Base-by-base conservation (phyloP, 2,888 invertebrate species). In the Phymatocera aterrima region DNA sequence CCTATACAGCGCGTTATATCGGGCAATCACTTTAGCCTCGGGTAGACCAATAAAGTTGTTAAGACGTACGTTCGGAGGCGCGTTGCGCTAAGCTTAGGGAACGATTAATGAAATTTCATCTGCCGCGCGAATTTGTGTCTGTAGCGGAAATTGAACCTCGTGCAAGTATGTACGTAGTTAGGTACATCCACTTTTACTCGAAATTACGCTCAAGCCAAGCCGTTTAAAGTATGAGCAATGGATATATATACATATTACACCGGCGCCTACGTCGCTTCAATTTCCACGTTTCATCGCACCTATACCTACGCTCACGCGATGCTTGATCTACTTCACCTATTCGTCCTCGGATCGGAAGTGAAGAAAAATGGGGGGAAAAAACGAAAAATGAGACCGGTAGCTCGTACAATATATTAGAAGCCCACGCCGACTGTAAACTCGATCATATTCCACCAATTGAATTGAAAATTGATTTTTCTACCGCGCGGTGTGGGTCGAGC, bases 21-120 rank as follows among this genome's bases (percentile, higher is more conserved):
- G 75, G 54, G 75, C 75, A 75, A 75, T 75, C 75, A 60, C 75
- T 75, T 72, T 72, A 34, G 43, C 18, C 51, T 24, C 40, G 75
- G 54, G 54, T 75, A 75, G 57, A 60, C 57, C 75, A 40, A 57
- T 75, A 75, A 75, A 75, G 75, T 75, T 75, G 72, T 72, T 72
- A 72, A 72, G 72, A 75, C 75, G 57, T 60, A 75, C 75, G 57
- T 60, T 75, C 60, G 57, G 24, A 75, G 60, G 60, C 60, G 75
- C 75, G 28, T 31, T 46, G 28, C 28, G 75, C 75, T 15, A 37
- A 57, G 75, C 75, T 75, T 57, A 60, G 40, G 75, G 57, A 75
- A 75, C 75, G 75, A 75, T 75, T 75, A 75, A 54, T 75, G 75
- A 60, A 60, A 75, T 60, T 75, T 75, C 75, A 75, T 75, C 75